Conservation (phyloP, 2,797 vertebrate genomes). For the Sebastes nivosus region DNA sequence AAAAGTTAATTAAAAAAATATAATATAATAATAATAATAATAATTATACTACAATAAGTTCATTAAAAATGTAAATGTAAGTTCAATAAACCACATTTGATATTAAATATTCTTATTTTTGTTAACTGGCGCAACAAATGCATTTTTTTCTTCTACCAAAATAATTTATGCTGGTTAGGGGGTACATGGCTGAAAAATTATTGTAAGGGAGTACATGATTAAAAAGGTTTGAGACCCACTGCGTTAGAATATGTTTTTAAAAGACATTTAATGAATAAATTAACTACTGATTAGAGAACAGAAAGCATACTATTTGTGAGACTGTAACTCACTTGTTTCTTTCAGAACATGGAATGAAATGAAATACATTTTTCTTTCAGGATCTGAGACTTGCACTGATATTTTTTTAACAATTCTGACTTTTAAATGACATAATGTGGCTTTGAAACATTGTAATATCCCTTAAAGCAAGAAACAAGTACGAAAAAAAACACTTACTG, state of each 20-base stretch:
- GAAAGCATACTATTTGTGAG: too few relatives aligned
- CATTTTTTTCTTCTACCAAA: not conserved
- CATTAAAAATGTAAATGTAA: not conserved
- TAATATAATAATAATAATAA: too few relatives aligned
- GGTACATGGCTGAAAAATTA: not conserved
- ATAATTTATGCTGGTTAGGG: not conserved
- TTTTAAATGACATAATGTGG: not conserved
- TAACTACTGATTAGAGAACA: too few relatives aligned
- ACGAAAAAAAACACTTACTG: constrained; percentile 83
- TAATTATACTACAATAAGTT: not conserved
- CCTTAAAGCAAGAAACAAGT: not conserved
- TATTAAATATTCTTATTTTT: not conserved
- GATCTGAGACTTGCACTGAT: too few relatives aligned
- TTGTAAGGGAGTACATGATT: not conserved
- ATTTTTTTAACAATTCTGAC: not conserved
- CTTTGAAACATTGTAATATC: not conserved
- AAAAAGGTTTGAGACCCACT: not conserved
- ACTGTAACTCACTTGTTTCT: not conserved
- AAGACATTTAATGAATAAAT: too few relatives aligned
- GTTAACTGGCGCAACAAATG: not conserved
- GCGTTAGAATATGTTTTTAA: not conserved
- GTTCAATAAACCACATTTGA: not conserved
- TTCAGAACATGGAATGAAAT: not conserved
- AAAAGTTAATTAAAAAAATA: not conserved
- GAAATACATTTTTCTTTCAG: not conserved